A percentile compares a stretch with the other conserved stretches of the same genome.
phyloP scores from a whole-genome alignment of 2,888 invertebrate species.

The Aleiodes leptofemur region DNA sequence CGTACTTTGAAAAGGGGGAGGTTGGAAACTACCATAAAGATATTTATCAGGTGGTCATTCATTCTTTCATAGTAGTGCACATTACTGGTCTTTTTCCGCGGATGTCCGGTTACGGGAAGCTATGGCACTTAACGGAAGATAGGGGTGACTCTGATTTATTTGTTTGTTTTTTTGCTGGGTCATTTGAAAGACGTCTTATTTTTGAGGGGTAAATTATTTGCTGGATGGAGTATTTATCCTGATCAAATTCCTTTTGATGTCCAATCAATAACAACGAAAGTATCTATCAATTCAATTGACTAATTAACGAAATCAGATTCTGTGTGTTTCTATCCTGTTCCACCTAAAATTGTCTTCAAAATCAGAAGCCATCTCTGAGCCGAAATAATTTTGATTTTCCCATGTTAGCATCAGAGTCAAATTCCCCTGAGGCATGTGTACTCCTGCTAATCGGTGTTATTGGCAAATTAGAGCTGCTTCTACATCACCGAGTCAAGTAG shows the following conservation, averaged over 20 bases:
- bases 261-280: no score
- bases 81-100: conserved; percentile 56
- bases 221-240: background rate
- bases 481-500: conserved; percentile 61
- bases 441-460: conserved; percentile 69
- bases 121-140: conserved; percentile 5
- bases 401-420: conserved; percentile 37
- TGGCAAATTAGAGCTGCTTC: conserved; percentile 68
- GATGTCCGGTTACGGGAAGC: conserved; percentile 28
- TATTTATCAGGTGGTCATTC: conserved; percentile 67
- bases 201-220: background rate
- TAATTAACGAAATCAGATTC: no score
- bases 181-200: background rate
- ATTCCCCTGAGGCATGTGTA: conserved; percentile 59
- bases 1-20: conserved; percentile 34
- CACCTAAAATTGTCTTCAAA: no score
- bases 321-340: no score
- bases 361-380: background rate
- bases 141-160: conserved; percentile 24
- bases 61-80: conserved; percentile 60
- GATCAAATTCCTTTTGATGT: no score
- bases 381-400: conserved; percentile 3
- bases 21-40: conserved; percentile 63
- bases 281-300: no score
- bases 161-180: conserved; percentile 16